Conservation (phyloP, 53 echinoderm and acorn worm genomes). For the Echinometra lucunter region DNA sequence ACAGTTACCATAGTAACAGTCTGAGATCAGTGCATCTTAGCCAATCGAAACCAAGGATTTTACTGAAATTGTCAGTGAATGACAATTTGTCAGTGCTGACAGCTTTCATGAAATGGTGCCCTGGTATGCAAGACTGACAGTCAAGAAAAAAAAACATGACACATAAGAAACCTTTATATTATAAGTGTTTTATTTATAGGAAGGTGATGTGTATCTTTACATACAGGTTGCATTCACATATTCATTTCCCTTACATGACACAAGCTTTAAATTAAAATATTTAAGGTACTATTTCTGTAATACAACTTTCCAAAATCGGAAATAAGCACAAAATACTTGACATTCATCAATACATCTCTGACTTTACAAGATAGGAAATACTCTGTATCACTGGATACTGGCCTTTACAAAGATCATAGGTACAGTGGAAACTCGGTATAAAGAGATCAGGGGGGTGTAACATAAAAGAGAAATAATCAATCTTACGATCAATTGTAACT, state of each 20-base stretch:
- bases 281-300: neutral
- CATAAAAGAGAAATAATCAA: too few species aligned
- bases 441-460: too few species aligned
- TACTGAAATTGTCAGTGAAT: too few species aligned
- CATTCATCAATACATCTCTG: neutral
- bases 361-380: neutral
- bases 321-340: neutral
- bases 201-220: slow-evolving; percentile 42
- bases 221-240: neutral
- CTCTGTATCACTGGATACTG: neutral
- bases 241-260: neutral
- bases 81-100: too few species aligned
- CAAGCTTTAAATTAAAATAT: neutral
- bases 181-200: slow-evolving; percentile 51
- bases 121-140: neutral
- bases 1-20: too few species aligned
- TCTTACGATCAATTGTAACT: too few species aligned
- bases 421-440: too few species aligned
- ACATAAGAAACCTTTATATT: neutral
- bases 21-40: too few species aligned
- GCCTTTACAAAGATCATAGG: too few species aligned
- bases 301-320: neutral
- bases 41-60: too few species aligned
- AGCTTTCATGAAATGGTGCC: too few species aligned
- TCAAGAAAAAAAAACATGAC: neutral